Percentiles rank a stretch among this genome's conserved stretches.
Evolutionary conservation across 2,113 vertebrate genomes (phyloP).

Genomic region (Steatornis caripensis): DNA sequence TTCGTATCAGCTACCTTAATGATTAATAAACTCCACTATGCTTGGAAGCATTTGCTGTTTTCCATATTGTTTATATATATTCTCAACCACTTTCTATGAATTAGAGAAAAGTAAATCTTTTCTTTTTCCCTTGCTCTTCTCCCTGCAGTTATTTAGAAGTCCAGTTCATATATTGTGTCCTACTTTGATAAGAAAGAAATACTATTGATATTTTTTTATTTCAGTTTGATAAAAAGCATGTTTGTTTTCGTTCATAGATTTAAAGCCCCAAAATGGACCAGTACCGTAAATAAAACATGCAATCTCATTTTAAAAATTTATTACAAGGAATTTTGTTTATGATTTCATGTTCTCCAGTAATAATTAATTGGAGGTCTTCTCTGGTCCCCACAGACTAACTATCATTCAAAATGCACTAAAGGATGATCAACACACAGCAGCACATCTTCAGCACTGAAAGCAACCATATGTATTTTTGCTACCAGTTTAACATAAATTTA

Average conservation of each 20-base stretch:
- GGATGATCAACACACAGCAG: conserved; percentile 69
- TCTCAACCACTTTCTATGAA: neutral
- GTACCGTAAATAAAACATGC: conserved; percentile 85
- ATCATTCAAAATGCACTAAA: conserved; percentile 76
- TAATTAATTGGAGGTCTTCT: conserved; percentile 85
- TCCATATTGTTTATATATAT: neutral
- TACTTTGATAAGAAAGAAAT: conserved; percentile 75
- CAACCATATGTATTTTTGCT: conserved; percentile 56
- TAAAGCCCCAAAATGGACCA: conserved; percentile 81
- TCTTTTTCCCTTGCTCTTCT: conserved; percentile 11
- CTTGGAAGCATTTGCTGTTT: neutral
- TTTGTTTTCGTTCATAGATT: conserved; percentile 80
- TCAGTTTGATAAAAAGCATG: conserved; percentile 73
- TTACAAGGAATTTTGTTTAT: conserved; percentile 89
- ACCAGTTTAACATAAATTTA: conserved; percentile 49
- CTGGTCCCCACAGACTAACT: conserved; percentile 72
- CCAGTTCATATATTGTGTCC: conserved; percentile 64
- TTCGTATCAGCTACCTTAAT: neutral
- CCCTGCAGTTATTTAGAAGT: conserved; percentile 51
- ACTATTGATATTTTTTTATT: conserved; percentile 75
- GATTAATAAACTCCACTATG: neutral
- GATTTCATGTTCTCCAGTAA: conserved; percentile 84
- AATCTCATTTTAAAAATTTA: conserved; percentile 85
- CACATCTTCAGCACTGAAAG: conserved; percentile 52
- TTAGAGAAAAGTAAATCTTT: conserved; percentile 31